phyloP scores from a whole-genome alignment of 2,797 vertebrate genomes.

The Coracias cyanogaster region DNA sequence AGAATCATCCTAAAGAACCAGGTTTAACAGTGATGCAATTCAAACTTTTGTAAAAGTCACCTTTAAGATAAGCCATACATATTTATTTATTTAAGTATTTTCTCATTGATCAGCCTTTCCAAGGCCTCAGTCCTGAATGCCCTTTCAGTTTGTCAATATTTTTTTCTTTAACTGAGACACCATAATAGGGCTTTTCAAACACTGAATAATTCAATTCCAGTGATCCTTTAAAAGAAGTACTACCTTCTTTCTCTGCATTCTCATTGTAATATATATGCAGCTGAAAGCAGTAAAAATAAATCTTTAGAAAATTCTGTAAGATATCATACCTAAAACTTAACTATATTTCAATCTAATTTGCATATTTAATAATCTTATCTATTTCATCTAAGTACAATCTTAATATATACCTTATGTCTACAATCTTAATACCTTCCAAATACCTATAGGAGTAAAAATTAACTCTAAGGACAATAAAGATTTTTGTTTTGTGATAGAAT shows the following conservation, averaged over 20 bases:
- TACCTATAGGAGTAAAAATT: not conserved
- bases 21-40: not conserved
- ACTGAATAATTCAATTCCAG: not conserved
- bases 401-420: not conserved
- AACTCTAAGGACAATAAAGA: not conserved
- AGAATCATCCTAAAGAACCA: not conserved
- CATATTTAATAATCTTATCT: not conserved
- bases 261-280: not conserved
- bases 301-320: not conserved
- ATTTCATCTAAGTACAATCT: not conserved
- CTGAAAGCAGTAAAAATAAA: not conserved
- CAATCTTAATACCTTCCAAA: not conserved
- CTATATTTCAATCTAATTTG: not conserved
- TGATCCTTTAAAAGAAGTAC: not conserved
- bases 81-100: slow-evolving; percentile 65
- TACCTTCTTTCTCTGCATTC: not conserved
- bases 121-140: slow-evolving; percentile 25
- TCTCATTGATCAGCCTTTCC: slow-evolving; percentile 51
- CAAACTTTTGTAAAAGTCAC: slow-evolving; percentile 43
- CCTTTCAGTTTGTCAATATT: slow-evolving; percentile 35
- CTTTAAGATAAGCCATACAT: slow-evolving; percentile 31
- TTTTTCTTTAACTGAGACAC: not conserved
- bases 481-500: not conserved
- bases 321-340: not conserved
- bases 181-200: not conserved